These are phyloP conservation scores for Leuciscus idus DNA, from an alignment of 2,113 vertebrate species.

Conservation along the genomic window DNA sequence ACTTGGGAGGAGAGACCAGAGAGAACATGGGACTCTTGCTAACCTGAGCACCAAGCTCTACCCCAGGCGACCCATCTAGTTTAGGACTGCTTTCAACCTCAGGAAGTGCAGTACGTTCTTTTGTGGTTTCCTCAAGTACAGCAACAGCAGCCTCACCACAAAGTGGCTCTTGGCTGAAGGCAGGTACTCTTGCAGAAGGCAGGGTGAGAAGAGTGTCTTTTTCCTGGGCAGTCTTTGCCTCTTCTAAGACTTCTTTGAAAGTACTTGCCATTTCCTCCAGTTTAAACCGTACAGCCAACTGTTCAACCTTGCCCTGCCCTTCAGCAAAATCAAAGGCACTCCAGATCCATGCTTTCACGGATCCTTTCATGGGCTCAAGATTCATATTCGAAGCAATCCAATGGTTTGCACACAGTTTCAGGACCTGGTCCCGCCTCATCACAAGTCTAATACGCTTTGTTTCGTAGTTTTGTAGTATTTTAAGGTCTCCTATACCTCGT, in stretches of 20 bases:
- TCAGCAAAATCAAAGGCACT: slow-evolving; percentile 93
- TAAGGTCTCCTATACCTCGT: slow-evolving; percentile 95
- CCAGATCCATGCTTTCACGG: slow-evolving; percentile 95
- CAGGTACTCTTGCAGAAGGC: slow-evolving; percentile 67
- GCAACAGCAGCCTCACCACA: slow-evolving; percentile 90
- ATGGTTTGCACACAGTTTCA: slow-evolving; percentile 97
- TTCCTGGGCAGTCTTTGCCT: slow-evolving; percentile 85
- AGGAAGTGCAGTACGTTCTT: slow-evolving; percentile 81
- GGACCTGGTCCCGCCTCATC: slow-evolving; percentile 96
- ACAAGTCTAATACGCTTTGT: slow-evolving; percentile 90
- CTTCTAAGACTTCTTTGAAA: slow-evolving; percentile 92
- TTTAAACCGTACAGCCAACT: slow-evolving; percentile 94
- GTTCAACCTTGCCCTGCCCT: slow-evolving; percentile 87
- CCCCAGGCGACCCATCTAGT: slow-evolving; percentile 55
- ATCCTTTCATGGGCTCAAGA: slow-evolving; percentile 92
- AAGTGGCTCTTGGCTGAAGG: slow-evolving; percentile 75
- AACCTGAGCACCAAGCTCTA: slow-evolving; percentile 67
- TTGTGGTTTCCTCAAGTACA: slow-evolving; percentile 90
- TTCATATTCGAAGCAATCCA: slow-evolving; percentile 88
- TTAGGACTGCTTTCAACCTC: slow-evolving; percentile 59
- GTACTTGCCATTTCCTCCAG: slow-evolving; percentile 87
- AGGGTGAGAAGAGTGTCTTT: slow-evolving; percentile 80
- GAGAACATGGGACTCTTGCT: slow-evolving; percentile 69
- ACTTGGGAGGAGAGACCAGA: slow-evolving; percentile 93
- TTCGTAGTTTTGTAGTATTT: slow-evolving; percentile 90